Conservation (phyloP, 1,140 invertebrate species). For the Mylabris phalerata region DNA sequence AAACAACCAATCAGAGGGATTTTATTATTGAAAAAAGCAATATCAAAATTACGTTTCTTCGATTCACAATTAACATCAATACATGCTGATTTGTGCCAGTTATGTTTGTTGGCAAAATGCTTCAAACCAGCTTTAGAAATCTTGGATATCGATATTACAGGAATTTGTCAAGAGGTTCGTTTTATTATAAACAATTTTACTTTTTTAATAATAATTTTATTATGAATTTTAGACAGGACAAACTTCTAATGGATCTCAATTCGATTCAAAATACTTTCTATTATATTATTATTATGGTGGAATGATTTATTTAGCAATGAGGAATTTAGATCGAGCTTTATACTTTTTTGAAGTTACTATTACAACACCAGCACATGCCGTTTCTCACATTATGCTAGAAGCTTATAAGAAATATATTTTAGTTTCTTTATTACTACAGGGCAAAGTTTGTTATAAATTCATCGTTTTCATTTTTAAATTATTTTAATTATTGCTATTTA, state of each 20-base stretch:
- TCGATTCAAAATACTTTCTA: conserved; percentile 88
- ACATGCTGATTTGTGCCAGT: conserved; percentile 87
- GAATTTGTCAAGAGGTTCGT: conserved; percentile 75
- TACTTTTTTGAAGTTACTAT: conserved; percentile 95
- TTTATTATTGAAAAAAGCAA: conserved; percentile 72
- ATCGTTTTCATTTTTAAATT: neutral
- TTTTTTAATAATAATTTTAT: conserved; percentile 7
- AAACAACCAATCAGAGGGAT: conserved; percentile 80
- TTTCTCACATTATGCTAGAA: conserved; percentile 95
- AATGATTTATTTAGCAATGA: conserved; percentile 90
- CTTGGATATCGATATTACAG: conserved; percentile 84
- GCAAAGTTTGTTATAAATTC: conserved; percentile 56
- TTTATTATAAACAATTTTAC: conserved; percentile 15
- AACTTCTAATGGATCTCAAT: conserved; percentile 46
- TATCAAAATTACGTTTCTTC: conserved; percentile 80
- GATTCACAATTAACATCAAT: conserved; percentile 87
- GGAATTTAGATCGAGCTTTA: conserved; percentile 85
- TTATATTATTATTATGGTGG: conserved; percentile 96
- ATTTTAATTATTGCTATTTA: neutral
- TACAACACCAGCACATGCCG: conserved; percentile 84
- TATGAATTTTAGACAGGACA: conserved; percentile 25
- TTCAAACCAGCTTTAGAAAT: conserved; percentile 87
- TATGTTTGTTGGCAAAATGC: conserved; percentile 86
- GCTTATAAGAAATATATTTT: conserved; percentile 95
- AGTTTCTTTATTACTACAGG: conserved; percentile 83